Percentiles rank a stretch among this genome's conserved stretches.
Evolutionary conservation across 2,797 vertebrate species (phyloP).

Genomic region (Hypotaenidia okinawae): DNA sequence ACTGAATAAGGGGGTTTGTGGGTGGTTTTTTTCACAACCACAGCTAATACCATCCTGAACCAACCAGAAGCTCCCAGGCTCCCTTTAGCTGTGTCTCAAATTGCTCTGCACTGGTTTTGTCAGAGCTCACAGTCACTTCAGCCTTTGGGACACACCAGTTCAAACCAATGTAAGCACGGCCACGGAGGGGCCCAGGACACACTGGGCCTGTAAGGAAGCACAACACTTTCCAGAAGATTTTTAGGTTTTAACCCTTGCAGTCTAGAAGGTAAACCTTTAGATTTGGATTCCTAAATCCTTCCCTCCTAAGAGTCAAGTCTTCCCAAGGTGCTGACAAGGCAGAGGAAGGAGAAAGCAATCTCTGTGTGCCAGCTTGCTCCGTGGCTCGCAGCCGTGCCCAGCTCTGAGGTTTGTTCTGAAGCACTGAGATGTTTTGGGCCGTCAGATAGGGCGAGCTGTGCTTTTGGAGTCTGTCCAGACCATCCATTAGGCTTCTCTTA

Average conservation of each 20-base stretch:
- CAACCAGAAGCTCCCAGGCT: not conserved
- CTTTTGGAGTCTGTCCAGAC: constrained; percentile 57
- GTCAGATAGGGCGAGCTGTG: constrained; percentile 10
- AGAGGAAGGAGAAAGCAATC: not conserved
- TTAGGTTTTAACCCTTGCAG: not conserved
- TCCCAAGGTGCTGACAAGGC: not conserved
- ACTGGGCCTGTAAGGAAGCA: not conserved
- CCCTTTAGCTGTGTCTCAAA: not conserved
- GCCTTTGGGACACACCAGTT: not conserved
- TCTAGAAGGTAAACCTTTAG: not conserved
- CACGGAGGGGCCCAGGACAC: accelerated
- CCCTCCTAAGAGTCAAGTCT: not conserved
- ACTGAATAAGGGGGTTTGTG: no score
- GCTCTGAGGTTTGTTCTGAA: constrained; percentile 40
- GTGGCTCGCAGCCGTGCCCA: not conserved
- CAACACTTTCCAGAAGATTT: not conserved
- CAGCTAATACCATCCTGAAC: not conserved
- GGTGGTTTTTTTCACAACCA: not conserved
- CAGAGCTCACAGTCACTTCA: not conserved
- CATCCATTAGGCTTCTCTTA: constrained; percentile 59
- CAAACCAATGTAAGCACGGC: not conserved
- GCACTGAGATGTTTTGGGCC: constrained; percentile 4
- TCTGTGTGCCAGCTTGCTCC: accelerated
- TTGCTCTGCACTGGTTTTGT: not conserved
- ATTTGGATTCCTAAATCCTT: not conserved